Evolutionary conservation across 2,888 invertebrate genomes (phyloP).

Genomic region (Hirtodrosophila duncani): DNA sequence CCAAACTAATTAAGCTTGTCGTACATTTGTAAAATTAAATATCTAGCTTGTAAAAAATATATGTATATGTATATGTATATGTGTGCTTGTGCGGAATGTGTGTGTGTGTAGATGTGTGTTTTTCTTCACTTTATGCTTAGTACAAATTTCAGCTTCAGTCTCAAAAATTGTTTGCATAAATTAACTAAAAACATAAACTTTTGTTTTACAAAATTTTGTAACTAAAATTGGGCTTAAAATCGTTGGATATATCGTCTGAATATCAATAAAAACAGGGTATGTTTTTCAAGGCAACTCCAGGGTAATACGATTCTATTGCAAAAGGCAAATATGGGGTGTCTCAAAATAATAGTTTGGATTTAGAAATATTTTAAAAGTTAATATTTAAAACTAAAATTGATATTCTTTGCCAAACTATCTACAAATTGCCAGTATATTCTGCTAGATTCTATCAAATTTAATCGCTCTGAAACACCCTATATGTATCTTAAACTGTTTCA

Average conservation of each 20-base stretch:
- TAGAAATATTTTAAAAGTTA: too few species aligned
- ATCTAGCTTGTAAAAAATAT: conserved; percentile 38
- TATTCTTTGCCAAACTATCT: too few species aligned
- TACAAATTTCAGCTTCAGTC: conserved; percentile 70
- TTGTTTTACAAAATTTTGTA: conserved; percentile 25
- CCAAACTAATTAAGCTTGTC: conserved; percentile 50
- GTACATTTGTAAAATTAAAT: too few species aligned
- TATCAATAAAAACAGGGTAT: conserved; percentile 24
- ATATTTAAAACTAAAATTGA: too few species aligned
- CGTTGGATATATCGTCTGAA: conserved; percentile 50
- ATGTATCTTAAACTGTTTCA: too few species aligned
- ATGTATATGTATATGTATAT: conserved; percentile 12
- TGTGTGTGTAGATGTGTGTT: conserved; percentile 10
- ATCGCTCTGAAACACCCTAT: too few species aligned
- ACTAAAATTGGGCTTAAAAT: conserved; percentile 31
- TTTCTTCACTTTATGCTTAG: conserved; percentile 52
- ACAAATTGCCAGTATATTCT: too few species aligned
- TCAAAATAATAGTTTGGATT: too few species aligned
- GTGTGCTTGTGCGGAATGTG: conserved; percentile 1
- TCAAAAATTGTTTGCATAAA: conserved; percentile 68
- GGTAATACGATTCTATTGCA: too few species aligned
- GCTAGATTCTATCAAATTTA: too few species aligned
- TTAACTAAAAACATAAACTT: conserved; percentile 61
- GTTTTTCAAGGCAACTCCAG: conserved; percentile 16
- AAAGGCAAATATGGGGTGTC: too few species aligned